These are phyloP conservation scores for Coregonus clupeaformis DNA, from an alignment of 2,113 vertebrate genomes.

Conservation along the genomic window DNA sequence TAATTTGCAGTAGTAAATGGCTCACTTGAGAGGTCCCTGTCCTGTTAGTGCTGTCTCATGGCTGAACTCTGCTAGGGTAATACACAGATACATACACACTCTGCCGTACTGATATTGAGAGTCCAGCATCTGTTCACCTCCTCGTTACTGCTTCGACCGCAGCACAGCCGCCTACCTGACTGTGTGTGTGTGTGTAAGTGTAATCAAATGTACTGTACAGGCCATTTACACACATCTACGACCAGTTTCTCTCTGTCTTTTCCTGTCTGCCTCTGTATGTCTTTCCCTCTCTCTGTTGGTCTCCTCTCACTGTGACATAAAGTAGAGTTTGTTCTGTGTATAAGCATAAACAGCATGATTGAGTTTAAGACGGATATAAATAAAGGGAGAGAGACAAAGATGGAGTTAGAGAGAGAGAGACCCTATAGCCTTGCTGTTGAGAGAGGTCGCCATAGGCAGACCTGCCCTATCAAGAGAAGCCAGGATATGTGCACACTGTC, in stretches of 20 bases:
- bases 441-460: no score
- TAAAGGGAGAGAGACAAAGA: no score
- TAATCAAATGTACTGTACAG: constrained; percentile 47
- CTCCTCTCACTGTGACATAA: no score
- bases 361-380: no score
- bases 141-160: constrained; percentile 65
- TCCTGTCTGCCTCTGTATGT: not conserved
- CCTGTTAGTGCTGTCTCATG: constrained; percentile 65
- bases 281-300: not conserved
- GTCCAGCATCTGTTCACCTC: constrained; percentile 65
- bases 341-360: no score
- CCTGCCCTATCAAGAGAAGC: no score
- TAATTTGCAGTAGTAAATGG: constrained; percentile 69
- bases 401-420: no score
- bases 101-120: constrained; percentile 67
- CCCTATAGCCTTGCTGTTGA: no score
- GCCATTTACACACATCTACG: constrained; percentile 39
- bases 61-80: constrained; percentile 63
- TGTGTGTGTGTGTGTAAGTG: constrained; percentile 10
- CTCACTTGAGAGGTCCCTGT: constrained; percentile 66
- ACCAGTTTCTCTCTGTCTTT: not conserved
- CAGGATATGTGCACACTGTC: no score
- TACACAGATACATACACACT: constrained; percentile 49
- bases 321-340: no score
- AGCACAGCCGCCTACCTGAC: constrained; percentile 45